Base-by-base conservation (phyloP, 37 sponge, comb jelly and placozoan species). In the Axinella damicornis region DNA sequence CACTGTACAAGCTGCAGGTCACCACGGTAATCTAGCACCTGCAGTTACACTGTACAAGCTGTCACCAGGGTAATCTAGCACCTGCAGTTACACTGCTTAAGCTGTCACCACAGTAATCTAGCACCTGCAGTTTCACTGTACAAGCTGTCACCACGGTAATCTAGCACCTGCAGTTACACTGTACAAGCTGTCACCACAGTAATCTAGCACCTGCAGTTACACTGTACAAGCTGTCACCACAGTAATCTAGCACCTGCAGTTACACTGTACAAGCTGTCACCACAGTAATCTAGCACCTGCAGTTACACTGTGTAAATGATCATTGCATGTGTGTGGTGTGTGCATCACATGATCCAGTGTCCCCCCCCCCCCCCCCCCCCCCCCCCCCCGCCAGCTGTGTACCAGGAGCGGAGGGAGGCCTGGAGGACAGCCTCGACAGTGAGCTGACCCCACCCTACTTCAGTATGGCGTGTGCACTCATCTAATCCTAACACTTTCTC, bases 1-100 rank as follows among this genome's bases (percentile, higher is more conserved):
- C n/a, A n/a, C n/a, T 89, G n/a, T 89, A 89, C 68, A 57, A 54
- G 35, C 69, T 89, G 22, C n/a, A n/a, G n/a, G n/a, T 77, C 83
- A 32, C 31, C 87, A 71, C 78, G 87, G 87, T 86, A 46, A 32
- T 57, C 54, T 22, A 25, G 27, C 41, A 31, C 15, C 17, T 78
- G 46, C 9, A 46, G 4, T n/a, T n/a, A n/a, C n/a, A n/a, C n/a
- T 89, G n/a, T 89, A 89, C 68, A 57, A 54, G 35, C 69, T 89
- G 22, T 77, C 83, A 32, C 31, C 87, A 71, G 72, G 87, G 87
- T 86, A 46, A 32, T 57, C 54, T 22, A 25, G 27, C 41, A 31
- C 15, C 17, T 78, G 46, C 9, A 46, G 4, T n/a, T n/a, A n/a
- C n/a, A n/a, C n/a, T 89, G n/a, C 82, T 82, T 58, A 57, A 54